phyloP scores from a whole-genome alignment of 2,797 vertebrate genomes.

The Hemibagrus guttatus region DNA sequence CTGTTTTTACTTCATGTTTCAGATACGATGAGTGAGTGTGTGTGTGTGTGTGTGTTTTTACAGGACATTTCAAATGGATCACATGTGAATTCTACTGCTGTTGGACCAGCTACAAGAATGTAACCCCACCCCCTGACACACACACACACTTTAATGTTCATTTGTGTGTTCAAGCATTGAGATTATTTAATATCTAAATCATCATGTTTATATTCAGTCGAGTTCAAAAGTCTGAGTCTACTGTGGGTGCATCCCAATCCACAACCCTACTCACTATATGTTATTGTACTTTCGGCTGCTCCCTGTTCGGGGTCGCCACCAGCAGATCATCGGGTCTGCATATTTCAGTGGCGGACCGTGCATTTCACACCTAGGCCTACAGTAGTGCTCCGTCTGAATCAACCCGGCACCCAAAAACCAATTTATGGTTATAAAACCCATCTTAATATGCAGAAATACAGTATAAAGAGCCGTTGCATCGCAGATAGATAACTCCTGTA shows the following conservation, averaged over 20 bases:
- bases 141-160: neutral
- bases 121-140: neutral
- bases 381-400: too few relatives aligned
- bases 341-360: too few relatives aligned
- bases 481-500: too few relatives aligned
- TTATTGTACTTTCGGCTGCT: too few relatives aligned
- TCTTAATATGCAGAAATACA: too few relatives aligned
- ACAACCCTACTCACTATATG: neutral
- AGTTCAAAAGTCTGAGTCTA: neutral
- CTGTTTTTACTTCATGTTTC: neutral
- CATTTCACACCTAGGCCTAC: too few relatives aligned
- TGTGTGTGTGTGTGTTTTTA: constrained; percentile 12
- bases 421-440: too few relatives aligned
- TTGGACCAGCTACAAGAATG: constrained; percentile 31
- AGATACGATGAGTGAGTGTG: neutral
- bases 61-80: constrained; percentile 36
- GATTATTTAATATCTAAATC: neutral
- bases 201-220: neutral
- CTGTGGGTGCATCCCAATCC: neutral
- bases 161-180: neutral
- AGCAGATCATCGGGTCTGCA: too few relatives aligned
- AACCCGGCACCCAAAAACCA: too few relatives aligned
- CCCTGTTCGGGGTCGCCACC: too few relatives aligned
- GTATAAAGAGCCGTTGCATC: too few relatives aligned
- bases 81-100: neutral